phyloP scores from a whole-genome alignment of 23 tunicate genomes.

The Ciona savignyi region DNA sequence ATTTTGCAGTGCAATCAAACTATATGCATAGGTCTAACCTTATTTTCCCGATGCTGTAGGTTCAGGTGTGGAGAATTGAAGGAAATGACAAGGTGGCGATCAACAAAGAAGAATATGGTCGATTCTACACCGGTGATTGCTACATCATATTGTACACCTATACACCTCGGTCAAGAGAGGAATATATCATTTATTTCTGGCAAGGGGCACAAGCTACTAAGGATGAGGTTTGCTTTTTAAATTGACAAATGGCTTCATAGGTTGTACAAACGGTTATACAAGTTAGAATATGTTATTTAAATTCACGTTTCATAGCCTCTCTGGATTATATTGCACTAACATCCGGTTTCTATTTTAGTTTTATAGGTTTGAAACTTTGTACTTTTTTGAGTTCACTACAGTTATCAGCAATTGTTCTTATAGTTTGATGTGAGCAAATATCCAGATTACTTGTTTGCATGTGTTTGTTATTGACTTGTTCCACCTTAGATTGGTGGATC shows the following conservation, averaged over 20 bases:
- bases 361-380: no score
- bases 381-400: no score
- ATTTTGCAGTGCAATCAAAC: background rate
- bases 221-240: constrained; percentile 49
- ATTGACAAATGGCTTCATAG: no score
- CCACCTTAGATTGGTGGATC: constrained; percentile 76
- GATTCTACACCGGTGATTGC: constrained; percentile 78
- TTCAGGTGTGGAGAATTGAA: constrained; percentile 90
- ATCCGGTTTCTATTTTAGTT: no score
- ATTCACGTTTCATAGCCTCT: no score
- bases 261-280: no score
- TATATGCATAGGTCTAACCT: background rate
- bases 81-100: constrained; percentile 33
- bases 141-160: constrained; percentile 88
- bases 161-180: constrained; percentile 29
- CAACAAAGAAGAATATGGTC: constrained; percentile 62
- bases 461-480: no score
- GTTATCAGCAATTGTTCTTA: no score
- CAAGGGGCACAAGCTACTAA: constrained; percentile 64
- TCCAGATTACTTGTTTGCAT: no score
- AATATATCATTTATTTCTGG: constrained; percentile 89
- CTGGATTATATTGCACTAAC: no score
- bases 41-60: constrained; percentile 16
- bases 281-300: no score
- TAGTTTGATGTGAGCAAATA: no score